Evolutionary conservation across 2,888 invertebrate species (phyloP).

Genomic region (Patella pellucida): DNA sequence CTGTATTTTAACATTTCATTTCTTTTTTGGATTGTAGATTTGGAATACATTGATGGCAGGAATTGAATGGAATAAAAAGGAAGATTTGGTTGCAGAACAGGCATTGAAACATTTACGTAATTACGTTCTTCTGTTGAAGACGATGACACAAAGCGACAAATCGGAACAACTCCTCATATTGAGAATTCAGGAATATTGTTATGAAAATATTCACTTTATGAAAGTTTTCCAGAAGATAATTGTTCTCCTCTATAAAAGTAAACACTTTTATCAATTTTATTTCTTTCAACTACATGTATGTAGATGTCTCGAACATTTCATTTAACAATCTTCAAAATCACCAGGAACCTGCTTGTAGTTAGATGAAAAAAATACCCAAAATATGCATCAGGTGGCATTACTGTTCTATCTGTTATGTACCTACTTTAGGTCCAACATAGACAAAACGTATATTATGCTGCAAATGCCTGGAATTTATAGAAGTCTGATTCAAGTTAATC

Average conservation of each 20-base stretch:
- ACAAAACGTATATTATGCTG: too few species aligned
- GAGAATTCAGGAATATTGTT: constrained; percentile 97
- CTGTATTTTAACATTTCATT: constrained; percentile 7
- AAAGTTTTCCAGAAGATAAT: constrained; percentile 98
- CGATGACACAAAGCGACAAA: constrained; percentile 87
- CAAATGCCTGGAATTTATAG: too few species aligned
- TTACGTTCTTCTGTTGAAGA: constrained; percentile 88
- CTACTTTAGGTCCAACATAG: too few species aligned
- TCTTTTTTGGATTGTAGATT: constrained; percentile 75
- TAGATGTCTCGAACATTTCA: neutral
- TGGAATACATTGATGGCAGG: constrained; percentile 96
- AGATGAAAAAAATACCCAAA: neutral
- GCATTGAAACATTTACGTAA: constrained; percentile 79
- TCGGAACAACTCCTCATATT: constrained; percentile 90
- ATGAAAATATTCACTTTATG: constrained; percentile 99
- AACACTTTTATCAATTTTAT: constrained; percentile 36
- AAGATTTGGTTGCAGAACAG: constrained; percentile 95
- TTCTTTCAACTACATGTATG: too few species aligned
- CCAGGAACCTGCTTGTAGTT: neutral
- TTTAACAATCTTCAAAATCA: neutral
- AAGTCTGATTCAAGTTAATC: too few species aligned
- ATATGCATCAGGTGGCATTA: too few species aligned
- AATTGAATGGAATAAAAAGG: constrained; percentile 99
- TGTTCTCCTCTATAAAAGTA: constrained; percentile 94
- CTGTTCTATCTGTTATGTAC: too few species aligned